phyloP scores from a whole-genome alignment of 2,113 vertebrate genomes.

The Erinaceus europaeus region DNA sequence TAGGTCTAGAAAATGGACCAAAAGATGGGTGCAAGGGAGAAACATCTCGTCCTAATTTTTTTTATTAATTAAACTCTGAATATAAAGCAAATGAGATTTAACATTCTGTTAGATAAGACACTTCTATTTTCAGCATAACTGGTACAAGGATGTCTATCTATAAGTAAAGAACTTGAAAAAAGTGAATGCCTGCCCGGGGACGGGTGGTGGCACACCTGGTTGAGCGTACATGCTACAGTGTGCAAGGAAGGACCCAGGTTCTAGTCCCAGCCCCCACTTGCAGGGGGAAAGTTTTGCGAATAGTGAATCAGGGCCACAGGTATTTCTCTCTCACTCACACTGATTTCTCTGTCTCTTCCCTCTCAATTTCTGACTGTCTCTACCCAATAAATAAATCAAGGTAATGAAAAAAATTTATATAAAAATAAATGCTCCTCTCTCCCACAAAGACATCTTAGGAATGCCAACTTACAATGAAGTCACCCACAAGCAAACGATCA shows the following conservation, averaged over 20 bases:
- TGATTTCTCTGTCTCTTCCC: too few species aligned
- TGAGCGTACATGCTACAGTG: too few species aligned
- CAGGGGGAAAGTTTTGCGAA: too few species aligned
- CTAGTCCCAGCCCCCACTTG: too few species aligned
- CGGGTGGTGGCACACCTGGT: too few species aligned
- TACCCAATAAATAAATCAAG: too few species aligned
- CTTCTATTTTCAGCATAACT: neutral
- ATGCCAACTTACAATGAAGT: slow-evolving; percentile 94
- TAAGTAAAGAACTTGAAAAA: neutral
- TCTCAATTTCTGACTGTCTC: too few species aligned
- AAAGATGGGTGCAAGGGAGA: neutral
- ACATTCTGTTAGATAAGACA: neutral
- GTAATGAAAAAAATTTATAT: too few species aligned
- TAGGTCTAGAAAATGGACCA: neutral
- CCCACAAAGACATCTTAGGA: neutral
- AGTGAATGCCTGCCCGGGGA: neutral
- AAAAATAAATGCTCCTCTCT: too few species aligned
- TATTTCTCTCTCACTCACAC: too few species aligned
- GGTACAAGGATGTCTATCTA: neutral
- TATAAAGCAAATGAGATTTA: neutral
- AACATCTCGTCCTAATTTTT: neutral
- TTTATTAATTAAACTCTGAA: neutral
- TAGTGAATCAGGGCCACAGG: too few species aligned
- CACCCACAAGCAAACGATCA: slow-evolving; percentile 95
- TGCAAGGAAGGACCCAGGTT: too few species aligned